These are phyloP conservation scores for Mormoops blainvillei DNA, from an alignment of 2,113 vertebrate species.

Conservation along the genomic window DNA sequence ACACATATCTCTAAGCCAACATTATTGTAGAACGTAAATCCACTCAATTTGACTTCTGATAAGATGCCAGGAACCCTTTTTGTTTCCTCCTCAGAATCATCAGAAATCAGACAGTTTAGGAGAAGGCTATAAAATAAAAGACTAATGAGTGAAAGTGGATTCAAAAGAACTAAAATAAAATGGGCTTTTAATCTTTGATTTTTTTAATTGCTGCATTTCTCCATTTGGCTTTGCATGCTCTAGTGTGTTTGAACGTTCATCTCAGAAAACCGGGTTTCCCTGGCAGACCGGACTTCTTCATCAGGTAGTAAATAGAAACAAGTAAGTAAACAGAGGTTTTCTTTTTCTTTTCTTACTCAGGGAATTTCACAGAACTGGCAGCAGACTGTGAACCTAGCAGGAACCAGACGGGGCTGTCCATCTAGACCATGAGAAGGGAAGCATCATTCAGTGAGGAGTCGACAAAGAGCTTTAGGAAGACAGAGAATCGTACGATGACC, in stretches of 20 bases:
- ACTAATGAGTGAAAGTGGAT: constrained; percentile 15
- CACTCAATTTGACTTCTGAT: constrained; percentile 7
- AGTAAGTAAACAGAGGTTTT: background rate
- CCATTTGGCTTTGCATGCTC: background rate
- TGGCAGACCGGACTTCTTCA: background rate
- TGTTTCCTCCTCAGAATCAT: constrained; percentile 42
- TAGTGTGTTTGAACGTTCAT: background rate
- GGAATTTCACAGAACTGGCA: background rate
- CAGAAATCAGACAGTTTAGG: constrained; percentile 38
- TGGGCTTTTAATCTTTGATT: background rate
- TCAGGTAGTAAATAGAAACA: background rate
- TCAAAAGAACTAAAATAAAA: constrained; percentile 40
- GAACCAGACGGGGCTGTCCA: rapidly evolving
- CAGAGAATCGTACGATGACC: rapidly evolving
- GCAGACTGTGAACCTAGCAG: background rate
- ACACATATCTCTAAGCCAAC: background rate
- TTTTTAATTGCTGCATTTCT: background rate
- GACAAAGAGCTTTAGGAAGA: background rate
- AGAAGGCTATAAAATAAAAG: constrained; percentile 59
- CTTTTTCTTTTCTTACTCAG: background rate
- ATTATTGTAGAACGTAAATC: constrained; percentile 40
- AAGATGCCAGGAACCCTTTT: constrained; percentile 47
- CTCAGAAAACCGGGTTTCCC: background rate
- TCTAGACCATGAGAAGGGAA: background rate
- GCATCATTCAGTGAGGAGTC: background rate